Evolutionary conservation across 2,797 vertebrate species (phyloP), one percentile per base, ranked within the genome.

Genomic region (Hybognathus amarus): DNA sequence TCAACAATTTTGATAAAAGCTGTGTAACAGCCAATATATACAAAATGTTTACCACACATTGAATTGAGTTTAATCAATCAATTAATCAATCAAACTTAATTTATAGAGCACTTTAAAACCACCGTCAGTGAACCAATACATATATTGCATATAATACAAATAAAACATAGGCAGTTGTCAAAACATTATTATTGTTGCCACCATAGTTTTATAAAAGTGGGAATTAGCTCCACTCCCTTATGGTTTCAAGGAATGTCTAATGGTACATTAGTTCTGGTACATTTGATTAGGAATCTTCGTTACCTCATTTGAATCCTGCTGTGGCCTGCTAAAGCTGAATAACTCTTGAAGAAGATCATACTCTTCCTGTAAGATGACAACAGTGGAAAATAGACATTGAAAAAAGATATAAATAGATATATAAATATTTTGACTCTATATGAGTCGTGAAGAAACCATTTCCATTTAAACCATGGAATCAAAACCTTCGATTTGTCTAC

Each of bases 261-360:
- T n/a, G n/a, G n/a, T n/a, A n/a, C n/a, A 76, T 59, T 76, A 63
- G 13, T 61, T 38, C 20, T 22, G 13, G 17, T 45, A 47, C 38
- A 45, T 61, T 77, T 78, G 18, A 78, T 66, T 33, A 66, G 15
- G 40, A 63, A 47, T 64, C 33, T 85, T 33, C 45, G 38, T 83
- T 94, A 99, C 97, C 97, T 98, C 90, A 83, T 93, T 90, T 20
- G 94, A 90, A 71, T 94, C 90, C 42, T 88, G 86, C 1, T 83
- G 84, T 5, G 97, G 97, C 85, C 93, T 96, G 92, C 93, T 95
- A 94, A 99, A 99, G 87, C 84, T 93, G 92, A 98, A 99, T n/a
- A 99, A 89, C 80, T 97, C 93, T 90, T 98, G 94, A 47, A 99
- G 94, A 86, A 98, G 94, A 85, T 91, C 74, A 74, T 95, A 98